These are phyloP conservation scores for Xestoiulus laeticollis DNA, from an alignment of 2,888 invertebrate genomes.

Conservation along the genomic window DNA sequence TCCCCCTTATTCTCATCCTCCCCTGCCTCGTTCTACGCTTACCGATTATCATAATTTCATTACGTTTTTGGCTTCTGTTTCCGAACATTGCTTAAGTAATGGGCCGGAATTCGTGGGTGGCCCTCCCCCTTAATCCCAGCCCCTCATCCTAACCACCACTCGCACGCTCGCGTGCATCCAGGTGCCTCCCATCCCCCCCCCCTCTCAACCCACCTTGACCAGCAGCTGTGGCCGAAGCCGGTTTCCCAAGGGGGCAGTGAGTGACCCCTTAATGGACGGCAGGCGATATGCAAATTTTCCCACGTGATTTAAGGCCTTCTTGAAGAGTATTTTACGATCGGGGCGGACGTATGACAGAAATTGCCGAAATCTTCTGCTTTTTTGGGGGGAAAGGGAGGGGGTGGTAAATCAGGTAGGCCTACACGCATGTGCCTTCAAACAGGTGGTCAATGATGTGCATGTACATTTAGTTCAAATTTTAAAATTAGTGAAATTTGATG, in stretches of 20 bases:
- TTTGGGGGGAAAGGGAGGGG: no score
- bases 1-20: background rate
- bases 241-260: background rate
- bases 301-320: conserved; percentile 1
- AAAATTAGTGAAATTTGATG: no score
- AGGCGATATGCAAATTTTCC: conserved; percentile 2
- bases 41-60: background rate
- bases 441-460: no score
- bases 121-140: background rate
- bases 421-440: no score
- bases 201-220: background rate
- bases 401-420: no score
- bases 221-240: conserved; percentile 12
- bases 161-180: background rate
- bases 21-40: no score
- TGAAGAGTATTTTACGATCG: background rate
- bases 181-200: no score
- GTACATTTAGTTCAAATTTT: no score
- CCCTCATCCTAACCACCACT: background rate
- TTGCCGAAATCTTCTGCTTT: background rate
- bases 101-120: background rate
- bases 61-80: background rate
- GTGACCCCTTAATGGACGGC: conserved; percentile 12
- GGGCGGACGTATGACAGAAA: background rate
- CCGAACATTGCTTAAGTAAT: background rate